Conservation (phyloP, 2,888 invertebrate species). For the Cheilosia vernalis region DNA sequence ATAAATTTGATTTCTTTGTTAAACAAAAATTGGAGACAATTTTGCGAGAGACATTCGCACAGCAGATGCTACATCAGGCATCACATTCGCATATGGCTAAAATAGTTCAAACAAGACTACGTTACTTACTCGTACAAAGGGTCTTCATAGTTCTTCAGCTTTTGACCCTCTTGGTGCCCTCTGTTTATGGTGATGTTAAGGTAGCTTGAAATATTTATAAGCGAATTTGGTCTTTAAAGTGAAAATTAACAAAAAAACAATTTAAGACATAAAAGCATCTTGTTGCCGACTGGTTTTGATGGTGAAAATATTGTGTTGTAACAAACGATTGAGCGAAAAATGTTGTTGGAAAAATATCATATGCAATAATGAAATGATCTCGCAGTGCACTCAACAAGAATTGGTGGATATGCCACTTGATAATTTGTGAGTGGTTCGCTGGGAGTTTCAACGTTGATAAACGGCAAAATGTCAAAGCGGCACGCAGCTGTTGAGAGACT, state of each 20-base stretch:
- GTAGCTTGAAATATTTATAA: neutral
- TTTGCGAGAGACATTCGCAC: neutral
- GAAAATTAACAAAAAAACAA: slow-evolving; percentile 9
- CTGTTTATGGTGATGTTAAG: neutral
- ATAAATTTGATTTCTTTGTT: slow-evolving; percentile 11
- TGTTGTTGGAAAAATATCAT: slow-evolving; percentile 1
- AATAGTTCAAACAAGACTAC: slow-evolving; percentile 15
- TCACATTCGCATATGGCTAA: neutral
- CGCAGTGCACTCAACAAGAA: neutral
- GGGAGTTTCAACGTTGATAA: neutral
- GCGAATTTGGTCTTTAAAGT: neutral
- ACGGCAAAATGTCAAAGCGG: neutral
- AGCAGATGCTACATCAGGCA: neutral
- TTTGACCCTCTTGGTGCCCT: slow-evolving; percentile 29
- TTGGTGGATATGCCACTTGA: neutral
- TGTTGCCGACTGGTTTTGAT: slow-evolving; percentile 21
- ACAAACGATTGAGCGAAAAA: slow-evolving; percentile 6
- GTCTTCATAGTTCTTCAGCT: slow-evolving; percentile 35
- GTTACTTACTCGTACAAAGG: slow-evolving; percentile 14
- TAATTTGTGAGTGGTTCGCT: neutral
- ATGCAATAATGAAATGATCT: slow-evolving; percentile 13
- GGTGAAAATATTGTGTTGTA: slow-evolving; percentile 22
- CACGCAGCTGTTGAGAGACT: neutral
- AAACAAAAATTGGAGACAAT: neutral
- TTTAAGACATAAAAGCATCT: slow-evolving; percentile 3